phyloP scores from a whole-genome alignment of 2,797 vertebrate species.

The Acanthiza pusilla region DNA sequence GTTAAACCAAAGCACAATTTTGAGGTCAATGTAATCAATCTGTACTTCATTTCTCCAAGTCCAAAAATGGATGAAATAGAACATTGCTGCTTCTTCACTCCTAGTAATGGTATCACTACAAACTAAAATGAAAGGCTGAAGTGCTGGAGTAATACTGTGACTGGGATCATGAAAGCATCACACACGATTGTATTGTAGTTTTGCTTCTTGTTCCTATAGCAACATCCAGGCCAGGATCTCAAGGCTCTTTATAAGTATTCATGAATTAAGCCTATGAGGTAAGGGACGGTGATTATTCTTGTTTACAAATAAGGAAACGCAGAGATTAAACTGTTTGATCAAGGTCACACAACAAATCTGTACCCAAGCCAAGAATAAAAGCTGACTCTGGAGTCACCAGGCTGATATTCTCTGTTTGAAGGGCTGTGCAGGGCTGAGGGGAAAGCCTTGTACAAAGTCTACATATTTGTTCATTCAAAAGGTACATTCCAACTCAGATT shows the following conservation, averaged over 20 bases:
- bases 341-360: conserved; percentile 10
- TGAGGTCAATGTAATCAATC: background rate
- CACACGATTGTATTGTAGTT: background rate
- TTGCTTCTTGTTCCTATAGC: conserved; percentile 24
- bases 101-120: background rate
- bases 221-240: background rate
- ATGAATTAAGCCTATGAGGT: background rate
- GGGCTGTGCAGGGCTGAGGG: background rate
- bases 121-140: background rate
- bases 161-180: background rate
- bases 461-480: conserved; percentile 14
- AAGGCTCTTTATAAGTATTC: background rate
- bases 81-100: background rate
- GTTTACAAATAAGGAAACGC: conserved; percentile 32
- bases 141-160: background rate
- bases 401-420: background rate
- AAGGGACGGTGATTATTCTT: background rate
- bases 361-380: conserved; percentile 24
- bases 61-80: background rate
- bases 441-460: conserved; percentile 42
- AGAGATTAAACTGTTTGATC: conserved; percentile 12
- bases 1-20: background rate
- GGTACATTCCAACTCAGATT: conserved; percentile 11
- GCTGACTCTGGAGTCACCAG: background rate
- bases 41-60: background rate